Conservation (phyloP, 1,140 invertebrate genomes). For the Brachystomella parvula region DNA sequence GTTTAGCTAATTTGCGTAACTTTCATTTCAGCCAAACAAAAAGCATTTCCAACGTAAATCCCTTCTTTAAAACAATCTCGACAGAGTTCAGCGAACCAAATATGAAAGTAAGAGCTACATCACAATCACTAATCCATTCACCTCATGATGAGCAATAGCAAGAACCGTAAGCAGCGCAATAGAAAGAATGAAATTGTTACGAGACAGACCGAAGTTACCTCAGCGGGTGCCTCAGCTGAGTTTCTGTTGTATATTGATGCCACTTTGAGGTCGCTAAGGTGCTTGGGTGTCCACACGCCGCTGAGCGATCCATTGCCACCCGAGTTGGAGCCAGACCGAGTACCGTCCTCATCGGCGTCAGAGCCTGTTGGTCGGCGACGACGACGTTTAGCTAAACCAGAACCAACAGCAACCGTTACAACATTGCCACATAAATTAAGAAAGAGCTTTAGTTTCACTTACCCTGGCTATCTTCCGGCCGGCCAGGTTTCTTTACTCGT, state of each 20-base stretch:
- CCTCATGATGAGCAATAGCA: constrained; percentile 4
- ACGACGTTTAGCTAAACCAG: constrained; percentile 50
- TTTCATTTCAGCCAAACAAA: constrained; percentile 17
- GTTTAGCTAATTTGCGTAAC: constrained; percentile 13
- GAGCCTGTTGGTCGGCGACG: constrained; percentile 52
- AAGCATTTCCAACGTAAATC: too few species aligned
- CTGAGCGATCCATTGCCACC: constrained; percentile 56
- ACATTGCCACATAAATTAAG: neutral
- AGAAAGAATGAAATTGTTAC: constrained; percentile 22
- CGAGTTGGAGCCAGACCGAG: constrained; percentile 39
- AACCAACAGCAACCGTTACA: constrained; percentile 5
- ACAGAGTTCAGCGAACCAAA: too few species aligned
- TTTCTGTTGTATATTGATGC: constrained; percentile 81
- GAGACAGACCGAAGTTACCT: constrained; percentile 44
- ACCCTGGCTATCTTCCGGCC: constrained; percentile 51
- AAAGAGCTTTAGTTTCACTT: constrained; percentile 10
- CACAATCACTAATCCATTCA: too few species aligned
- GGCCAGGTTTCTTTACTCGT: constrained; percentile 52
- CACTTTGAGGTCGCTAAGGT: constrained; percentile 75
- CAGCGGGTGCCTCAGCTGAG: constrained; percentile 77
- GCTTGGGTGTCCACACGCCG: constrained; percentile 67
- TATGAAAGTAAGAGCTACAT: too few species aligned
- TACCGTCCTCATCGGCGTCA: constrained; percentile 52
- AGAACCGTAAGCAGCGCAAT: constrained; percentile 49
- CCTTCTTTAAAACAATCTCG: too few species aligned